Evolutionary conservation across 2,113 vertebrate species (phyloP).

Genomic region (Conger conger): DNA sequence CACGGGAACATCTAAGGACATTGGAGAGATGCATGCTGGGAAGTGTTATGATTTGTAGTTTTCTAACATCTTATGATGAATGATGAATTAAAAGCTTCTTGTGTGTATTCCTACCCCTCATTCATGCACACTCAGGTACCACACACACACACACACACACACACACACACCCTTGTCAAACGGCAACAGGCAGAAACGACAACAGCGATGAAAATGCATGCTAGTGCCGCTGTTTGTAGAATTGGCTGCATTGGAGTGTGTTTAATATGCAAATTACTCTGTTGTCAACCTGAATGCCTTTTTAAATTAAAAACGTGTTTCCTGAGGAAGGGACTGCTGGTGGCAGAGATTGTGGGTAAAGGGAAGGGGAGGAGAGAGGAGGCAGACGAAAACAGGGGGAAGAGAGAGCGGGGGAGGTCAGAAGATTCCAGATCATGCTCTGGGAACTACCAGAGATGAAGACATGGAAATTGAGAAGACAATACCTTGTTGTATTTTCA

Average conservation of each 20-base stretch:
- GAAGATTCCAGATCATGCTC: background rate
- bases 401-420: background rate
- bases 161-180: slow-evolving; percentile 46
- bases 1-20: background rate
- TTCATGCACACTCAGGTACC: background rate
- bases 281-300: slow-evolving; percentile 63
- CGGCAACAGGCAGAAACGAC: slow-evolving; percentile 49
- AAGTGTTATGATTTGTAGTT: background rate
- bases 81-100: background rate
- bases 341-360: slow-evolving; percentile 3
- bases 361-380: slow-evolving; percentile 23
- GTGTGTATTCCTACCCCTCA: background rate
- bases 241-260: slow-evolving; percentile 49
- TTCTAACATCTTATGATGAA: background rate
- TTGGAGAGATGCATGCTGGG: background rate
- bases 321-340: slow-evolving; percentile 23
- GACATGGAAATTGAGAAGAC: background rate
- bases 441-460: background rate
- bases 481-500: background rate
- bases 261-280: slow-evolving; percentile 72
- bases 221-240: slow-evolving; percentile 48
- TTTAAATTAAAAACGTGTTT: slow-evolving; percentile 64
- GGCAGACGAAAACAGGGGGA: background rate
- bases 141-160: background rate
- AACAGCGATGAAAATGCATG: slow-evolving; percentile 39